Conservation (phyloP, 2,113 vertebrate genomes). For the Mola mola region DNA sequence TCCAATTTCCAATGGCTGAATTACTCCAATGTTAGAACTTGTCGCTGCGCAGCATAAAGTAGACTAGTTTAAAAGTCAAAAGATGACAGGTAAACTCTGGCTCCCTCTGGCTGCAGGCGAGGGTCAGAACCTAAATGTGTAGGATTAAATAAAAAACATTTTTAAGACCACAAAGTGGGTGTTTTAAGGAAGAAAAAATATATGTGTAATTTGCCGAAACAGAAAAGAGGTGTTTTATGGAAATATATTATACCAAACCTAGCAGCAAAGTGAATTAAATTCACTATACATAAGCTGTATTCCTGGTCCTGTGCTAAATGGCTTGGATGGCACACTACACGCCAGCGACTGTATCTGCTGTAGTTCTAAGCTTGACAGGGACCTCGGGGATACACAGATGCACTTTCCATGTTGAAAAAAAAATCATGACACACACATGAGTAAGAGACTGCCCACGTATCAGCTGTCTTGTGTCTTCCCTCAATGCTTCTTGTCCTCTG, state of each 20-base stretch:
- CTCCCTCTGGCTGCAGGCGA: too few relatives aligned
- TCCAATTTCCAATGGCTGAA: constrained; percentile 25
- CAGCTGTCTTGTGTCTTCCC: constrained; percentile 27
- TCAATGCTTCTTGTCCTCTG: constrained; percentile 9
- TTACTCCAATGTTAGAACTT: too few relatives aligned
- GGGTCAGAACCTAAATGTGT: too few relatives aligned
- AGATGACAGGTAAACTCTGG: too few relatives aligned
- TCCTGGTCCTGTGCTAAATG: constrained; percentile 4
- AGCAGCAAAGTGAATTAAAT: background rate
- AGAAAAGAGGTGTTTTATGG: too few relatives aligned
- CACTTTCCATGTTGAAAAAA: constrained; percentile 72
- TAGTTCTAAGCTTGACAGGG: constrained; percentile 27
- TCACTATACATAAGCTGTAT: constrained; percentile 21
- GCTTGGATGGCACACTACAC: constrained; percentile 25
- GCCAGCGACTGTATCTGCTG: constrained; percentile 42
- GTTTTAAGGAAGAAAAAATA: background rate
- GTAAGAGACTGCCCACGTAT: constrained; percentile 36
- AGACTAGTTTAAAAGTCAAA: too few relatives aligned
- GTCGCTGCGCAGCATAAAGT: too few relatives aligned
- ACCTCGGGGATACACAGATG: constrained; percentile 69
- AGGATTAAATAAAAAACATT: too few relatives aligned
- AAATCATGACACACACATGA: constrained; percentile 60
- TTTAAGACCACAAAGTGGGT: constrained; percentile 1
- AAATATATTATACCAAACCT: too few relatives aligned
- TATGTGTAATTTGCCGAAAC: too few relatives aligned